Conservation (phyloP, 35 echinoderm and acorn worm species). For the Patiria miniata region DNA sequence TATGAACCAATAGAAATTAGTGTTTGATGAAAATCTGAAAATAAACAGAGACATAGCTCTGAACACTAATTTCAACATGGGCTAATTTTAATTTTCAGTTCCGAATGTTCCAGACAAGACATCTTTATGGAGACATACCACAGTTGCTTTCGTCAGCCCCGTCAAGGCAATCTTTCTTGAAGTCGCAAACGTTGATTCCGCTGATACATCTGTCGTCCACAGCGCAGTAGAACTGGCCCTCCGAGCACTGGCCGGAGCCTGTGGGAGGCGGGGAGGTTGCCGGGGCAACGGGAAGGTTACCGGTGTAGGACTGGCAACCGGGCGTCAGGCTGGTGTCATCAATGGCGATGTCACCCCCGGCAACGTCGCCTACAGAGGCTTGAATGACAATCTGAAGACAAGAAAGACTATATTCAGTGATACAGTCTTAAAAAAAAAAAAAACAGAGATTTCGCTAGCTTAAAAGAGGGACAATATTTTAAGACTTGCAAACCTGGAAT, state of each 20-base stretch:
- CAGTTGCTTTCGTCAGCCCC: conserved; percentile 57
- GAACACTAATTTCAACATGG: too few relatives aligned
- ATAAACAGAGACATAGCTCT: too few relatives aligned
- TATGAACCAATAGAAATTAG: too few relatives aligned
- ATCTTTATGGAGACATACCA: conserved; percentile 18
- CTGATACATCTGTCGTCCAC: background rate
- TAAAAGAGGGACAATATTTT: too few relatives aligned
- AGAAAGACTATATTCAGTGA: background rate
- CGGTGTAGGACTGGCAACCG: conserved; percentile 26
- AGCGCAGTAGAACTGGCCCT: conserved; percentile 28
- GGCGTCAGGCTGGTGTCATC: conserved; percentile 71
- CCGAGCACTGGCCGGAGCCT: background rate
- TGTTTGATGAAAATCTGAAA: too few relatives aligned
- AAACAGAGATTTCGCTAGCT: too few relatives aligned
- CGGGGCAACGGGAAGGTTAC: conserved; percentile 32
- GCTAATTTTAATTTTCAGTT: too few relatives aligned
- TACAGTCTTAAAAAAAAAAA: background rate
- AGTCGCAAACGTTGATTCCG: conserved; percentile 47
- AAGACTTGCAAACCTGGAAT: conserved; percentile 32
- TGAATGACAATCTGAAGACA: conserved; percentile 72
- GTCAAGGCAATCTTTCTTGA: conserved; percentile 65
- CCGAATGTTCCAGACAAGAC: too few relatives aligned
- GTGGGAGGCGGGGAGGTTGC: conserved; percentile 16
- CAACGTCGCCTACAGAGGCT: conserved; percentile 56
- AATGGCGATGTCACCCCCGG: conserved; percentile 77